These are phyloP conservation scores for Antennarius maculatus DNA, from an alignment of 2,797 vertebrate genomes.

Conservation along the genomic window DNA sequence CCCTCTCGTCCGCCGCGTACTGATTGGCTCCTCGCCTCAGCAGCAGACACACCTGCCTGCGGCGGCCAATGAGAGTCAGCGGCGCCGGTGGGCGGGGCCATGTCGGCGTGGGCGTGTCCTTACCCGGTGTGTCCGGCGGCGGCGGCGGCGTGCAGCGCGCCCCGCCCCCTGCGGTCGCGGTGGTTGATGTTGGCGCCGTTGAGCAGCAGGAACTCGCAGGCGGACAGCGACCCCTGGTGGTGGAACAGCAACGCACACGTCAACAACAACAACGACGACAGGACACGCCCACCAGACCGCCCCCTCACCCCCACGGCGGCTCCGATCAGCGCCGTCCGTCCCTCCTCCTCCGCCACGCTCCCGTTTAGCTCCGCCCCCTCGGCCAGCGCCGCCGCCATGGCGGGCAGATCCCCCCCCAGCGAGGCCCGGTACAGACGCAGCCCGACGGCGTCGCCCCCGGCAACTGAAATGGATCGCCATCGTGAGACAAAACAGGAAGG, in stretches of 20 bases:
- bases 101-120: background rate
- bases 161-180: conserved; percentile 77
- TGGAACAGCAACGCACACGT: background rate
- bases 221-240: conserved; percentile 77
- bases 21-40: conserved; percentile 85
- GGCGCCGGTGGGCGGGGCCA: background rate
- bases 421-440: conserved; percentile 68
- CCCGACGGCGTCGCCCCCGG: conserved; percentile 10
- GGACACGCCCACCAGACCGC: no score
- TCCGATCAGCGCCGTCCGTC: conserved; percentile 77
- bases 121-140: conserved; percentile 76
- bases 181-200: conserved; percentile 81
- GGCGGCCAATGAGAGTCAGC: conserved; percentile 21
- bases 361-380: conserved; percentile 76
- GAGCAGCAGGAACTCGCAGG: conserved; percentile 81
- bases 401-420: conserved; percentile 64
- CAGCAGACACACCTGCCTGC: conserved; percentile 81
- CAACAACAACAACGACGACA: background rate
- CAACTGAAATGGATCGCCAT: conserved; percentile 25
- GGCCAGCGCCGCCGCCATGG: conserved; percentile 73
- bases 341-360: conserved; percentile 60
- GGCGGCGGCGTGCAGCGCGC: conserved; percentile 79
- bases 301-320: conserved; percentile 77
- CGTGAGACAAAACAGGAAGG: background rate
- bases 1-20: conserved; percentile 82